A percentile compares a stretch with the other conserved stretches of the same genome.
phyloP scores from a whole-genome alignment of 2,888 invertebrate species.

The Poecilus cupreus region DNA sequence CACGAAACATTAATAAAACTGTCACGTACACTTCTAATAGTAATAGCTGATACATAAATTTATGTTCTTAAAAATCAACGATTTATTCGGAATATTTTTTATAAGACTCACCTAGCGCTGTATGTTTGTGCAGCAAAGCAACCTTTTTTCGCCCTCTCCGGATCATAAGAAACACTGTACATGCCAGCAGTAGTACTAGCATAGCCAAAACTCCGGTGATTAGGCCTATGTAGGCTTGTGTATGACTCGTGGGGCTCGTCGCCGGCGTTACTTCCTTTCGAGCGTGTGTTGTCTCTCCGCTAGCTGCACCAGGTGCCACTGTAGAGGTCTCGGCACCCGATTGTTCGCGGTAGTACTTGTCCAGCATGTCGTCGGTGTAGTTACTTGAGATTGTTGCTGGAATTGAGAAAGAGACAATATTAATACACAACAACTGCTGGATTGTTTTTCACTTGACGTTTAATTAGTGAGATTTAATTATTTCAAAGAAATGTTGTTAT shows the following conservation, averaged over 20 bases:
- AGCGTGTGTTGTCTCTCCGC: slow-evolving; percentile 74
- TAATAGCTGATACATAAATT: background rate
- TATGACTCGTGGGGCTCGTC: slow-evolving; percentile 77
- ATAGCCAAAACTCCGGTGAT: slow-evolving; percentile 82
- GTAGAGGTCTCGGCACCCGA: slow-evolving; percentile 69
- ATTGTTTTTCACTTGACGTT: background rate
- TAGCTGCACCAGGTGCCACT: slow-evolving; percentile 69
- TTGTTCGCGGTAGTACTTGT: slow-evolving; percentile 78
- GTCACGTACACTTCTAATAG: slow-evolving; percentile 16
- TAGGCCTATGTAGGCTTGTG: slow-evolving; percentile 78
- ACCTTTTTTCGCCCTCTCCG: slow-evolving; percentile 79
- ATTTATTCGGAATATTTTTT: too few relatives aligned
- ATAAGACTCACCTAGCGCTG: slow-evolving; percentile 65
- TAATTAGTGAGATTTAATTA: too few relatives aligned
- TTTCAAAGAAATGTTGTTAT: too few relatives aligned
- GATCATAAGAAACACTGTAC: slow-evolving; percentile 80
- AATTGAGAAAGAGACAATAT: background rate
- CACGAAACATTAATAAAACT: slow-evolving; percentile 7
- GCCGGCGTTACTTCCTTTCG: slow-evolving; percentile 76
- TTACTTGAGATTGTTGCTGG: slow-evolving; percentile 76
- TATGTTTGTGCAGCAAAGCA: slow-evolving; percentile 79
- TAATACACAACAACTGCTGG: background rate
- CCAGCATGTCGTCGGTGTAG: slow-evolving; percentile 77
- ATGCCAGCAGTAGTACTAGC: slow-evolving; percentile 79
- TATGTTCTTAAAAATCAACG: too few relatives aligned